These are phyloP conservation scores for Trogon melanurus DNA, from an alignment of 2,113 vertebrate species.

Conservation along the genomic window DNA sequence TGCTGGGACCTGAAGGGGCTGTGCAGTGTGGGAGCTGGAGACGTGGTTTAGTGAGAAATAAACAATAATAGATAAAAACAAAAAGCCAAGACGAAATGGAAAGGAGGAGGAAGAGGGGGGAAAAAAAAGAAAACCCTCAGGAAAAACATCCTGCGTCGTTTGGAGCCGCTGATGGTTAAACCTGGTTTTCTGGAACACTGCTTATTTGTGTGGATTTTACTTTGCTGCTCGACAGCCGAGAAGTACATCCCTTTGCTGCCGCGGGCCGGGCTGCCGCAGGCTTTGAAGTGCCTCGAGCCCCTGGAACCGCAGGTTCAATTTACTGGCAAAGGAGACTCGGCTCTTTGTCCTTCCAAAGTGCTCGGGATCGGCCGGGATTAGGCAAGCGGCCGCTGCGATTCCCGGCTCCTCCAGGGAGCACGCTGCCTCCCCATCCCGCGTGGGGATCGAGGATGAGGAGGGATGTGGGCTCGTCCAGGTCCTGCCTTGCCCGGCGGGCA, in stretches of 20 bases:
- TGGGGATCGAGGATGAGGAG: neutral
- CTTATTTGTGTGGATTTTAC: conserved; percentile 53
- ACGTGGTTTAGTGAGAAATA: neutral
- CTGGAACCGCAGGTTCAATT: conserved; percentile 30
- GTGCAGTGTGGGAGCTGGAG: neutral
- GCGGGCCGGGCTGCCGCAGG: neutral
- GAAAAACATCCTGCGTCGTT: neutral
- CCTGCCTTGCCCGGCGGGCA: fast-evolving
- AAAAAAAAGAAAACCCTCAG: neutral
- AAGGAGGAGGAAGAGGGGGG: neutral
- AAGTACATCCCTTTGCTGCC: conserved; percentile 6
- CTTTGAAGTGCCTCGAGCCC: conserved; percentile 52
- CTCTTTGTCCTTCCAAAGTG: conserved; percentile 24
- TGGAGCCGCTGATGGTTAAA: conserved; percentile 46
- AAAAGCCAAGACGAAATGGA: neutral
- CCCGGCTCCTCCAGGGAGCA: neutral
- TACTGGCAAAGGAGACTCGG: conserved; percentile 24
- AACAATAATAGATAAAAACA: neutral
- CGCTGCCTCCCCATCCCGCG: neutral
- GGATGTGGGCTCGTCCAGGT: fast-evolving
- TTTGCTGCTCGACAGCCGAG: neutral
- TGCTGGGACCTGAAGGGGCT: neutral
- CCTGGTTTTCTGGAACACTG: conserved; percentile 53
- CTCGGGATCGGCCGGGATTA: neutral
- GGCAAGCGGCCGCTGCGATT: neutral